Evolutionary conservation across 2,797 vertebrate genomes (phyloP), one percentile per base, ranked within the genome.

Genomic region (Pseudocheirus occidentalis): DNA sequence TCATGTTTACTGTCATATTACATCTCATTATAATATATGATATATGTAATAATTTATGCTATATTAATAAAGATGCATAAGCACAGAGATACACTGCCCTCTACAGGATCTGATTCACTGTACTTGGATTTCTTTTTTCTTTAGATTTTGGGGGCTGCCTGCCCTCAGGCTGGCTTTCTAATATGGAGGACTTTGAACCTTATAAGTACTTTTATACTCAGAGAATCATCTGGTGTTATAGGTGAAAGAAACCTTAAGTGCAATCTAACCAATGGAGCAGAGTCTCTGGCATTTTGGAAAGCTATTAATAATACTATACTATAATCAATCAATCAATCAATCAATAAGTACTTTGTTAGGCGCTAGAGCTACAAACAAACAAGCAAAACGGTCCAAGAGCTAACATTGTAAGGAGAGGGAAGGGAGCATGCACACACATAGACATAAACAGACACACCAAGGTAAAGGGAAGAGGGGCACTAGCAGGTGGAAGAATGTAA

Each of bases 61-160:
- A 93, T 16, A 92, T 81, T 93, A 66, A 50, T 93, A 95, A 93
- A 95, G 90, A 66, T 87, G 91, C 59, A 55, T 92, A 94, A 93
- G 96, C 27, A 93, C 97, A 97, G 96, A 97, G 91, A 90, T 97
- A 59, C 62, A 97, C 95, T 94, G 98, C 98, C 98, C 98, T 97
- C 97, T 98, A 93, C 97, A 97, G 97, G 98, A 94, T 92, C 90
- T 56, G n/a, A 53, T 59, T 73, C 92, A 91, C 90, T 40, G 66
- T 4, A 52, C 62, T 96, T 93, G 90, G 87, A 91, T 50, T 93
- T n/a, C n/a, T n/a, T 54, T 94, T 96, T 93, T 53, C 46, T 92
- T 91, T 62, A 66, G 94, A 66, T 18, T 40, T 81, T 58, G 93
- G 24, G 94, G 55, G 55, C 52, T 91, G 58, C 34, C 89, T 94